Conservation (phyloP, 2,113 vertebrate species). For the Podilymbus podiceps region DNA sequence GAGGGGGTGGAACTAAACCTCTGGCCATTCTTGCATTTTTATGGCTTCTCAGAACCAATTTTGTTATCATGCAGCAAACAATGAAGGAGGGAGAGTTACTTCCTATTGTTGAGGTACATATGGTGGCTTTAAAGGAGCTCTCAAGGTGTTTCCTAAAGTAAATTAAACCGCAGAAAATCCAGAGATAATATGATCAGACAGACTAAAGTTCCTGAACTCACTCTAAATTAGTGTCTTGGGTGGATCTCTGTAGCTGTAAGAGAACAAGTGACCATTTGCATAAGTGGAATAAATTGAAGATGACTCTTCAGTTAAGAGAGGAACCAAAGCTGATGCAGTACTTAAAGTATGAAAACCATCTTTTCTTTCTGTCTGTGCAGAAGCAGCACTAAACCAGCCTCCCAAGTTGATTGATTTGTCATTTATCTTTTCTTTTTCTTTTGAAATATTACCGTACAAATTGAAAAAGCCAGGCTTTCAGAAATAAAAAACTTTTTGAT, state of each 20-base stretch:
- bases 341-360: background rate
- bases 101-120: background rate
- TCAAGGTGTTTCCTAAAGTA: background rate
- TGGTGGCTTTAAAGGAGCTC: background rate
- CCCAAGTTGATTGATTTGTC: background rate
- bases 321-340: conserved; percentile 22
- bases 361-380: background rate
- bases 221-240: background rate
- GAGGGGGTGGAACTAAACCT: conserved; percentile 35
- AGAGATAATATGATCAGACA: background rate
- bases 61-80: background rate
- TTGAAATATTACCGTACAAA: background rate
- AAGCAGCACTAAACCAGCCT: background rate
- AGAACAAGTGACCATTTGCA: background rate
- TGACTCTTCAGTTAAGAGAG: conserved; percentile 2
- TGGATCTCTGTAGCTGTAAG: background rate
- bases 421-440: background rate
- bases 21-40: conserved; percentile 15
- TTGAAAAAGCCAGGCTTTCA: background rate
- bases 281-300: background rate
- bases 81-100: background rate
- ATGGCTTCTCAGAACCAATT: background rate
- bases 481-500: background rate
- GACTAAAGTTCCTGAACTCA: background rate
- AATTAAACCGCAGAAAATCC: background rate